A percentile compares a stretch with the other conserved stretches of the same genome.
phyloP scores from a whole-genome alignment of 2,113 vertebrate species.

The Sisor rabdophorus region DNA sequence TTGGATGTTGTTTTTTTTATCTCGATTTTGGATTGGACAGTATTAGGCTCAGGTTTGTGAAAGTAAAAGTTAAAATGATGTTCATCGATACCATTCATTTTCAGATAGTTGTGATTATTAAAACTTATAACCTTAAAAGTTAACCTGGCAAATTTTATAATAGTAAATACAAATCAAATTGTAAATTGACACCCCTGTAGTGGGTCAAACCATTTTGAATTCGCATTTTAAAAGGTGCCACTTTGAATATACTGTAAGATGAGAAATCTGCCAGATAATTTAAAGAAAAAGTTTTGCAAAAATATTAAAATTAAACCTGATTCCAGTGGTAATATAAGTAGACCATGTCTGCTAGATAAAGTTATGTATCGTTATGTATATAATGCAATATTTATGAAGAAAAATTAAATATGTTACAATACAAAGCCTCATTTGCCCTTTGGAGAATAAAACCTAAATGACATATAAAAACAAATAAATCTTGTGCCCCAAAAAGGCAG shows the following conservation, averaged over 20 bases:
- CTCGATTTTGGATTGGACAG: not conserved
- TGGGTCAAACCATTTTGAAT: not conserved
- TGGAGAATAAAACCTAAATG: no score
- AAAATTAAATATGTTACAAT: not conserved
- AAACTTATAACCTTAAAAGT: not conserved
- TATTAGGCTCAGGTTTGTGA: not conserved
- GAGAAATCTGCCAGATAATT: not conserved
- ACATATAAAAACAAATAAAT: no score
- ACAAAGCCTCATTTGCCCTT: constrained; percentile 50
- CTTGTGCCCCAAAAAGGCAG: no score
- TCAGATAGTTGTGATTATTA: not conserved
- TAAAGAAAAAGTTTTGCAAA: not conserved
- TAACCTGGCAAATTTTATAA: not conserved
- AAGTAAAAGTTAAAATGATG: not conserved
- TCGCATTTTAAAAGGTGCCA: not conserved
- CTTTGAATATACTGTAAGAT: not conserved
- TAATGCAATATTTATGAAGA: not conserved
- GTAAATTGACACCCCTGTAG: not conserved
- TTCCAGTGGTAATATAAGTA: no score
- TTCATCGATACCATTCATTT: no score
- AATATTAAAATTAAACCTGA: no score
- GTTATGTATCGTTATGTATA: not conserved
- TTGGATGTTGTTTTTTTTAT: not conserved
- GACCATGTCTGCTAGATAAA: not conserved
- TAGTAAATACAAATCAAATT: not conserved